phyloP scores from a whole-genome alignment of 2,888 invertebrate species.

The Drosophila kokeensis region DNA sequence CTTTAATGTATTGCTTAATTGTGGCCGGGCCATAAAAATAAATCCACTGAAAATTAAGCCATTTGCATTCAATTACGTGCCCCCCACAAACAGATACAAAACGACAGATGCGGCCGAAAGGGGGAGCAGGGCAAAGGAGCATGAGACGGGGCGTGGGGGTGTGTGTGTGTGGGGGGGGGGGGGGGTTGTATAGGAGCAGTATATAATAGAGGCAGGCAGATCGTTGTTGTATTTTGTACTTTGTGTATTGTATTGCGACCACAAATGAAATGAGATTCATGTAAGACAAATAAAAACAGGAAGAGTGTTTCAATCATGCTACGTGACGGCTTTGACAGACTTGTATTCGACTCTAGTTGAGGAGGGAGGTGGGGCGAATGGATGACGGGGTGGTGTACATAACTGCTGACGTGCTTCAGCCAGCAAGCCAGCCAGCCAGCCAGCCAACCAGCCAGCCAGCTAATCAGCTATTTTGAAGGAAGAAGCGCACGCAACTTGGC shows the following conservation, averaged over 20 bases:
- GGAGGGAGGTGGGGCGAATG: not conserved
- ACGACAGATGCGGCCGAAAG: not conserved
- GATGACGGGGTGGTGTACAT: not conserved
- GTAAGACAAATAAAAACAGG: slow-evolving; percentile 62
- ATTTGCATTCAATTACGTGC: slow-evolving; percentile 78
- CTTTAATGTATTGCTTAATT: slow-evolving; percentile 67
- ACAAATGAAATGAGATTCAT: slow-evolving; percentile 51
- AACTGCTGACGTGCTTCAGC: slow-evolving; percentile 35
- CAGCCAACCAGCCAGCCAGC: slow-evolving; percentile 29
- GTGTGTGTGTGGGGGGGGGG: not conserved
- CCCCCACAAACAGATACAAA: slow-evolving; percentile 20
- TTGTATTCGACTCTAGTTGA: not conserved
- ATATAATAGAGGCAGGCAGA: not conserved
- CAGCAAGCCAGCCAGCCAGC: no score
- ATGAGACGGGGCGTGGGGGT: not conserved
- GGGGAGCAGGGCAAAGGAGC: not conserved
- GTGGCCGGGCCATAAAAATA: slow-evolving; percentile 59
- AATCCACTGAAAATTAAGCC: slow-evolving; percentile 68
- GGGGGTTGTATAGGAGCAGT: not conserved
- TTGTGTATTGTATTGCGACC: not conserved
- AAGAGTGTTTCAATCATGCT: slow-evolving; percentile 48
- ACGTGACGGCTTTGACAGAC: slow-evolving; percentile 33
- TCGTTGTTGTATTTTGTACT: not conserved
- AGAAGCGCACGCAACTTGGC: slow-evolving; percentile 51
- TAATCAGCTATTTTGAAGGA: slow-evolving; percentile 47